Evolutionary conservation across 2,888 invertebrate species (phyloP).

Genomic region (Cephus pygmeus): DNA sequence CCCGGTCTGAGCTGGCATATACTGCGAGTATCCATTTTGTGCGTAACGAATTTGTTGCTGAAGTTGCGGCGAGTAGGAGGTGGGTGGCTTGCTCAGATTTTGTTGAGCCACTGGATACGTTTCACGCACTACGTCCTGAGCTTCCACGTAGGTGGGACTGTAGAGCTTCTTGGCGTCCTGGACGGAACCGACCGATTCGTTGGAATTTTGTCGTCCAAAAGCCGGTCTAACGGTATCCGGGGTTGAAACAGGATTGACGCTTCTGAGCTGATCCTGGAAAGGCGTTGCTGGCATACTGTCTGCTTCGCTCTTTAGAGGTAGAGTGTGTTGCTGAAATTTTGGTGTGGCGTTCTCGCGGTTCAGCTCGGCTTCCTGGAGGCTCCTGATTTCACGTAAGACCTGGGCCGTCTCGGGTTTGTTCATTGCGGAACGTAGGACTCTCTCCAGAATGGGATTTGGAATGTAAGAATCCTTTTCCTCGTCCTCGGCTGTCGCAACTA

Average conservation of each 20-base stretch:
- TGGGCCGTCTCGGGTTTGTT: conserved; percentile 76
- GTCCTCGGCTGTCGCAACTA: conserved; percentile 93
- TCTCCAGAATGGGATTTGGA: conserved; percentile 89
- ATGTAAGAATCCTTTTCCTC: conserved; percentile 91
- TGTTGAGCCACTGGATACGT: conserved; percentile 33
- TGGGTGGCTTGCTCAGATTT: conserved; percentile 37
- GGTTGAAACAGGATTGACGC: conserved; percentile 50
- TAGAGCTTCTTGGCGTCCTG: conserved; percentile 46
- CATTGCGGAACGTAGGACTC: conserved; percentile 85
- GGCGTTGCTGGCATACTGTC: conserved; percentile 60
- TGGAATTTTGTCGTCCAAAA: conserved; percentile 47
- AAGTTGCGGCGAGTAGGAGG: conserved; percentile 49
- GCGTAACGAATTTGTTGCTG: conserved; percentile 52
- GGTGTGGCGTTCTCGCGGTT: conserved; percentile 58
- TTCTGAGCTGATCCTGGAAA: conserved; percentile 59
- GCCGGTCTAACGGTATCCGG: conserved; percentile 41
- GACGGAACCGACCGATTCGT: conserved; percentile 43
- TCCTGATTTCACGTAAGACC: conserved; percentile 68
- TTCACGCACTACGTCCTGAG: conserved; percentile 48
- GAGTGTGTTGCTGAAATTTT: conserved; percentile 64
- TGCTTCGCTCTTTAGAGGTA: conserved; percentile 63
- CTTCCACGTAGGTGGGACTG: conserved; percentile 31
- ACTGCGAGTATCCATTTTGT: conserved; percentile 53
- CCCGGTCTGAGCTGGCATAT: conserved; percentile 32
- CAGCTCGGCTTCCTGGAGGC: conserved; percentile 64